phyloP scores from a whole-genome alignment of 2,113 vertebrate species.

The Patagioenas fasciata region DNA sequence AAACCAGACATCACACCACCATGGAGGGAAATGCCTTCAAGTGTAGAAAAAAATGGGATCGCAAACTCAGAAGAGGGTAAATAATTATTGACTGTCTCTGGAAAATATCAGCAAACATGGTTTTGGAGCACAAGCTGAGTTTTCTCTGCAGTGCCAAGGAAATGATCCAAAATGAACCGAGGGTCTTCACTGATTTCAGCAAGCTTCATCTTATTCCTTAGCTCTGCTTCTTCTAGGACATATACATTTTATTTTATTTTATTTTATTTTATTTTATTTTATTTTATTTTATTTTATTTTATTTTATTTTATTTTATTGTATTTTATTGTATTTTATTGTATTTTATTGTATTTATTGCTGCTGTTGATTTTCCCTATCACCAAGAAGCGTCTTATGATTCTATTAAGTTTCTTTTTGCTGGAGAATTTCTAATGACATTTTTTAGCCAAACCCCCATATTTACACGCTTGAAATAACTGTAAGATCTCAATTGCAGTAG shows the following conservation, averaged over 20 bases:
- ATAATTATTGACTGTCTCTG: background rate
- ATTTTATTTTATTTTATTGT: background rate
- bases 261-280: background rate
- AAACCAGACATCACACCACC: background rate
- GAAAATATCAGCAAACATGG: background rate
- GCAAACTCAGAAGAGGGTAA: background rate
- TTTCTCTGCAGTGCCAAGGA: background rate
- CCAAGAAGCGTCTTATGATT: background rate
- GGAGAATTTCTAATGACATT: background rate
- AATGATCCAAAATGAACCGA: background rate
- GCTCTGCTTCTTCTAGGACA: background rate
- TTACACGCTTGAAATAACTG: background rate
- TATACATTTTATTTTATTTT: too few species aligned
- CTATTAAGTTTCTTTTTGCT: background rate
- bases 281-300: background rate
- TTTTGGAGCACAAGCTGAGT: background rate
- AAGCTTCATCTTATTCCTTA: background rate
- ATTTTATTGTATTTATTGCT: background rate
- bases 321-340: background rate
- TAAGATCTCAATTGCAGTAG: background rate
- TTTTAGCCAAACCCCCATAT: background rate
- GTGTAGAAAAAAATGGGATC: background rate
- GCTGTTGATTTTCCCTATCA: background rate
- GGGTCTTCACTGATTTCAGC: background rate
- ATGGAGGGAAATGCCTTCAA: background rate